These are phyloP conservation scores for Bufotes viridis DNA, from an alignment of 2,797 vertebrate species.

Conservation along the genomic window DNA sequence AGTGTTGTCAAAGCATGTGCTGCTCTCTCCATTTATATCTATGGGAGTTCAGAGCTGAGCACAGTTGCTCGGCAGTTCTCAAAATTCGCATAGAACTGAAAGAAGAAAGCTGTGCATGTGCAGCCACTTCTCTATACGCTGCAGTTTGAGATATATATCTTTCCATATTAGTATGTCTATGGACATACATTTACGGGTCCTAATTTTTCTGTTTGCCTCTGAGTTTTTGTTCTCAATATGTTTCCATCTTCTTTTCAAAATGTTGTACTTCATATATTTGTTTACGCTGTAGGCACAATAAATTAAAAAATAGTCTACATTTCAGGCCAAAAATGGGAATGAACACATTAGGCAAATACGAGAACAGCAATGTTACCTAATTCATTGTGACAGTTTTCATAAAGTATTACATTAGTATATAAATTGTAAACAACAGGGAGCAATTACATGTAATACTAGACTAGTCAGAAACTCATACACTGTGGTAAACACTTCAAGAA, in stretches of 20 bases:
- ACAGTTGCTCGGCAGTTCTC: no score
- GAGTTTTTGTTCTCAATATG: background rate
- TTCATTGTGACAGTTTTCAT: slow-evolving; percentile 42
- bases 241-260: background rate
- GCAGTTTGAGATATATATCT: no score
- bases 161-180: background rate
- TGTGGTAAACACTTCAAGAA: slow-evolving; percentile 49
- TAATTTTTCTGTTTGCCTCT: background rate
- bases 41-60: no score
- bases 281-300: slow-evolving; percentile 15
- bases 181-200: background rate
- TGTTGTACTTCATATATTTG: background rate
- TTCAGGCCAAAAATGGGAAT: background rate
- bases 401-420: slow-evolving; percentile 33
- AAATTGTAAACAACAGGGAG: slow-evolving; percentile 4
- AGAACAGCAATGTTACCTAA: slow-evolving; percentile 6
- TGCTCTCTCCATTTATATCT: no score
- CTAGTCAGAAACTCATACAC: slow-evolving; percentile 1
- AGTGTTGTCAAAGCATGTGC: no score
- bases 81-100: no score
- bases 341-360: background rate
- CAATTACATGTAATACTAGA: slow-evolving; percentile 11
- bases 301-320: slow-evolving; percentile 1
- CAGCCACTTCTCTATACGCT: no score
- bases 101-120: no score